Evolutionary conservation across 2,113 vertebrate genomes (phyloP), one percentile per base, ranked within the genome.

Genomic region (Scartelaos histophorus): DNA sequence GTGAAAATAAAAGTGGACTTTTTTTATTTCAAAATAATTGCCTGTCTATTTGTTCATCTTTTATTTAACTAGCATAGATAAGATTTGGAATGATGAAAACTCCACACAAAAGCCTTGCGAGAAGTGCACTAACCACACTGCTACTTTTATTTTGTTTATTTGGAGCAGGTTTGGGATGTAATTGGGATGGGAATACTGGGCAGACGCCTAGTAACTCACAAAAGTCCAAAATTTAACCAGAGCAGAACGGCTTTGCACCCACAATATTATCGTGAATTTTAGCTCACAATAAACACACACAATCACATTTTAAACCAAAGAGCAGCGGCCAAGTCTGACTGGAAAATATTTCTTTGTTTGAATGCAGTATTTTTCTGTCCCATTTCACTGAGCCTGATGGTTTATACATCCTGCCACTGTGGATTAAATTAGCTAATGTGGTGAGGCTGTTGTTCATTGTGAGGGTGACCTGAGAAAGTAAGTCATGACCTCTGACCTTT

Each of bases 1-100:
- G 45, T 49, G 64, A 49, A 45, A 89, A 82, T 88, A 89, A 88
- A 89, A 46, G 53, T 71, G 9, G 54, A 46, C 64, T 87, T 82
- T 86, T 83, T 75, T 87, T 69, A 43, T 64, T 43, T 64, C 71
- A 66, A 66, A 82, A 16, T 6, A 58, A 25, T 16, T 25, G 35
- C 47, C 7, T 12, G 17, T 60, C 71, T 34, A 16, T 81, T 24
- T 3, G 1, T 56, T 35, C 12, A 56, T 13, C 3, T 11, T 22
- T 56, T 22, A 56, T 56, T 56, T 19, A 19, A 19, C 47, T 16
- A 19, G 16, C 0, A 16, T 51, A 51, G 47, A 16, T 49, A 7
- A 1, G 6, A 53, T n/a, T 53, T 53, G 51, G 16, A 19, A 53
- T 7, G 6, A 43, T 10, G 7, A 7, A 43, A 43, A 9, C 38